These are phyloP conservation scores for Ctenicera cuprea DNA, from an alignment of 2,888 invertebrate species.

Conservation along the genomic window DNA sequence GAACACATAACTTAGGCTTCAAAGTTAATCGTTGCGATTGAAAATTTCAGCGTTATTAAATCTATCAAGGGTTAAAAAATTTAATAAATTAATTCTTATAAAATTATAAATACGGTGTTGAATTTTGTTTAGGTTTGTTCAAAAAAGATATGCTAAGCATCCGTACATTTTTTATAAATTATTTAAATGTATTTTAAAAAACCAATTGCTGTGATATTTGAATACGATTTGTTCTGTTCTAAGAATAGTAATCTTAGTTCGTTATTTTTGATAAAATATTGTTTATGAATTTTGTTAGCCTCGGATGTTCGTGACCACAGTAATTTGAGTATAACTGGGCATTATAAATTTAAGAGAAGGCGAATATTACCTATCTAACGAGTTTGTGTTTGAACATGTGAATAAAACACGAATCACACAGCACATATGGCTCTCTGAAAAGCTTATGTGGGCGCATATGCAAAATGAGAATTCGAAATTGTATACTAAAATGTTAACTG, in stretches of 20 bases:
- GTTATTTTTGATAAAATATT: constrained; percentile 48
- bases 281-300: constrained; percentile 24
- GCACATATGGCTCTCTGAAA: constrained; percentile 24
- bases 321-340: constrained; percentile 53
- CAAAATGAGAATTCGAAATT: constrained; percentile 28
- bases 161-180: constrained; percentile 25
- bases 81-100: too few relatives aligned
- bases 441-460: constrained; percentile 32
- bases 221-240: constrained; percentile 65
- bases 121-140: background rate
- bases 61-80: too few relatives aligned
- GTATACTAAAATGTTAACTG: constrained; percentile 49
- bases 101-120: background rate
- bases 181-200: constrained; percentile 37
- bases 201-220: constrained; percentile 70
- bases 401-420: constrained; percentile 27
- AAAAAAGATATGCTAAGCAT: constrained; percentile 18
- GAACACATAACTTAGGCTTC: too few relatives aligned
- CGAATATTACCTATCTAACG: constrained; percentile 17
- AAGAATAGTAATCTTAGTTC: constrained; percentile 56
- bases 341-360: constrained; percentile 54
- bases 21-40: too few relatives aligned
- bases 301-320: constrained; percentile 44
- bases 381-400: constrained; percentile 31
- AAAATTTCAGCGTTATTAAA: too few relatives aligned